Evolutionary conservation across 64 coral and sea anemone genomes (phyloP).

Genomic region (Stichodactyla mertensii): DNA sequence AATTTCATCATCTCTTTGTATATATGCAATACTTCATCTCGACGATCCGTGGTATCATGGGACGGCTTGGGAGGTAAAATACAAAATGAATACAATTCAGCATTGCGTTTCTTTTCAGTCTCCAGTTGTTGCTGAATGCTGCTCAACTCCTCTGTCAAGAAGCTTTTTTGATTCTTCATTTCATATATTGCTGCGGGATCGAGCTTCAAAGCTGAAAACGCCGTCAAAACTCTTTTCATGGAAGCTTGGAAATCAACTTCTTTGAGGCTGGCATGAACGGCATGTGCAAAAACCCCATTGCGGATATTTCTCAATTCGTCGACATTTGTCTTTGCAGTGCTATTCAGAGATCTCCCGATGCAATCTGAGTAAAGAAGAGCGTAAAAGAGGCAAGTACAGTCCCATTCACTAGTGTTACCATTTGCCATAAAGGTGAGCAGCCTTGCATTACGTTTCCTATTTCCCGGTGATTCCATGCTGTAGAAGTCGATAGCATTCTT

Average conservation of each 20-base stretch:
- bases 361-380: conserved; percentile 43
- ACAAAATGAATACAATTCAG: conserved; percentile 22
- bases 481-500: conserved; percentile 1
- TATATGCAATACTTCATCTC: conserved; percentile 20
- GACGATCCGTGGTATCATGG: conserved; percentile 5
- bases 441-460: neutral
- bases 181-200: neutral
- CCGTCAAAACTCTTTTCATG: neutral
- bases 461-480: neutral
- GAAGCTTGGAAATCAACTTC: conserved; percentile 8
- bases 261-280: neutral
- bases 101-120: conserved; percentile 18
- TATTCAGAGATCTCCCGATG: neutral
- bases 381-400: conserved; percentile 41
- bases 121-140: neutral
- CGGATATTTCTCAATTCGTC: conserved; percentile 31
- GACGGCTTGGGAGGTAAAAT: conserved; percentile 37
- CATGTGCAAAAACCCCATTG: conserved; percentile 19
- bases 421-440: neutral
- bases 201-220: conserved; percentile 21
- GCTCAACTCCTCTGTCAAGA: conserved; percentile 18
- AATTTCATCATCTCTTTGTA: conserved; percentile 19
- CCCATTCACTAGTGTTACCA: conserved; percentile 30
- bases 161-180: conserved; percentile 26
- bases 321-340: neutral